Evolutionary conservation across 2,888 invertebrate species (phyloP), one percentile per base, ranked within the genome.

Genomic region (Limenitis arthemis): DNA sequence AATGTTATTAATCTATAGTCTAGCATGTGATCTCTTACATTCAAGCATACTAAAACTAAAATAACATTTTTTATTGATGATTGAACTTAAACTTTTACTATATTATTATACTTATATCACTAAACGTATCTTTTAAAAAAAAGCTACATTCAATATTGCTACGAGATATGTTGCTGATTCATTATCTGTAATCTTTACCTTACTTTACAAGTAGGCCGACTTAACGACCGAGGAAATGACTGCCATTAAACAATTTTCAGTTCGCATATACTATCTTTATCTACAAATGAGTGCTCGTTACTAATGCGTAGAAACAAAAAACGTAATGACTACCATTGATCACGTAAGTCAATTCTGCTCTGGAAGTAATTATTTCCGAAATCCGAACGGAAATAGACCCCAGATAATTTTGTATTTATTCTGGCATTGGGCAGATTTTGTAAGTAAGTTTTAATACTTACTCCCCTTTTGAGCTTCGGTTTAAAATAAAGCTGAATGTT

Each of bases 331-430:
- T 61, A 62, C 65, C 54, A 74, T 76, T 72, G 66, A 73, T 78
- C 72, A 75, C 63, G 57, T 55, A 60, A 55, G 60, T 61, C 66
- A 59, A 41, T 50, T 56, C 47, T 60, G 59, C 61, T 61, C 56
- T 57, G 54, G 53, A 52, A 59, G 68, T 71, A 71, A 77, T 75
- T 74, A 77, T 73, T 73, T 67, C 60, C 58, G 63, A 75, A 67
- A 75, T 67, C 60, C 58, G 63, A 75, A 67, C 75, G 79, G 80
- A 79, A 75, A 73, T 70, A 64, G 67, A 77, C 47, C 47, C 44
- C 33, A 47, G 41, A 51, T 54, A 48, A 52, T 75, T 63, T 70
- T 64, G 68, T 68, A 78, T 74, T 73, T 73, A 74, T 72, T 67
- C 70, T 20, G 20, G 63, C 64, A 64, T 61, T 62, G 52, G 55